Base-by-base conservation (phyloP, 2,888 invertebrate species). In the Exephanes ischioxanthus region DNA sequence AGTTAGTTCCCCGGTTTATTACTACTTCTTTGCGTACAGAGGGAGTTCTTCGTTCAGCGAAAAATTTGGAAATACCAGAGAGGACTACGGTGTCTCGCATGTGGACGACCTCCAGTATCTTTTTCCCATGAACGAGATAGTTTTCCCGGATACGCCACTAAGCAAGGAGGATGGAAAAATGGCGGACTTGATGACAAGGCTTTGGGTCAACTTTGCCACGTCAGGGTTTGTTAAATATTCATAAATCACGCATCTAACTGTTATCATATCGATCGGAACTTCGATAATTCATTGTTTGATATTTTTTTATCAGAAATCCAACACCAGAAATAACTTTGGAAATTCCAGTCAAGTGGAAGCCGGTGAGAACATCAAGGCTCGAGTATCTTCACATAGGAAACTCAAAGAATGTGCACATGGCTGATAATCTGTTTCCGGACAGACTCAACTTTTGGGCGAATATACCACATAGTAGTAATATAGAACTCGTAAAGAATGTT, bases 101-200 rank as follows among this genome's bases (percentile, higher is more conserved):
- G 97, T 97, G 0, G 98, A 98, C 90, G 98, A 98, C 86, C 94
- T 98, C 73, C 97, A 97, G 92, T 97, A 98, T 92, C 92, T 98
- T 11, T 98, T 98, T 91, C 97, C 97, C 0, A 95, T 97, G 71
- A 95, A 95, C 0, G 95, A 95, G 82, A 93, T 92, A 55, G 90
- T 96, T 6, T 97, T 97, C 90, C 95, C 96, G 0, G 94, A 95
- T 37, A 94, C 95, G 2, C 94, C 95, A 14, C 94, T 96, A 5
- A 95, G 95, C 0, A 92, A 95, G 11, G 93, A 95, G 78, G 97
- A 97, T 90, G 90, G 95, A 14, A 93, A 94, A 89, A 95, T 97
- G 22, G 95, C 96, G 7, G 95, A 96, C 86, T 92, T 96, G 4
- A 93, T 97, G 81, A 95, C 96, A 0, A 95, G 95, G 0, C 91